phyloP scores from a whole-genome alignment of 2,797 vertebrate species.

The Neosalanx taihuensis region DNA sequence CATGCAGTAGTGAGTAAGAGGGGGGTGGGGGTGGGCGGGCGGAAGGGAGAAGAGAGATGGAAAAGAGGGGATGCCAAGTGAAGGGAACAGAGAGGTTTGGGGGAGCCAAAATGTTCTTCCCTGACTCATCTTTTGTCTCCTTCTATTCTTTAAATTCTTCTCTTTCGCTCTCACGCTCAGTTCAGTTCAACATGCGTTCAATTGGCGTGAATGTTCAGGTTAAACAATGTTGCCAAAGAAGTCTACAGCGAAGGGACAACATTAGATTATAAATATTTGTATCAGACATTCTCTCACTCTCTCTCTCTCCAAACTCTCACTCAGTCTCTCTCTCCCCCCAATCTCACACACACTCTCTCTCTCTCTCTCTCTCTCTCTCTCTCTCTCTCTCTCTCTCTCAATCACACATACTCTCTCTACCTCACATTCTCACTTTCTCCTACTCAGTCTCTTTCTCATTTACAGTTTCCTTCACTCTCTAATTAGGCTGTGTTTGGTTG shows the following conservation, averaged over 20 bases:
- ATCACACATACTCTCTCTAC: neutral
- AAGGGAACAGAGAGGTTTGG: neutral
- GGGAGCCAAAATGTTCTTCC: neutral
- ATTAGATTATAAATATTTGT: no score
- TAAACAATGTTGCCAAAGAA: no score
- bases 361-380: neutral
- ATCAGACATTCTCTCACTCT: neutral
- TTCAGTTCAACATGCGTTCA: no score
- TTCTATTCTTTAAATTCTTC: neutral
- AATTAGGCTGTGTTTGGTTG: conserved; percentile 58
- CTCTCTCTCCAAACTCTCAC: neutral
- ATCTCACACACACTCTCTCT: neutral
- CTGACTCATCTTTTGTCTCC: neutral
- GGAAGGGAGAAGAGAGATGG: neutral
- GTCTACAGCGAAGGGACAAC: no score
- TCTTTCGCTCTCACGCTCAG: neutral
- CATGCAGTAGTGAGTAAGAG: neutral
- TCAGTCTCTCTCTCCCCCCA: neutral
- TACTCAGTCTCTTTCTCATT: conserved; percentile 22
- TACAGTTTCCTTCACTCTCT: conserved; percentile 60
- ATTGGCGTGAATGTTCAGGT: no score
- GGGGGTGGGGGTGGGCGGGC: no score
- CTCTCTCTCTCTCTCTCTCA: neutral
- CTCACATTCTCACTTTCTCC: neutral
- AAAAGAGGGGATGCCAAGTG: neutral